phyloP scores from a whole-genome alignment of 2,797 vertebrate genomes.

The Rhincodon typus region DNA sequence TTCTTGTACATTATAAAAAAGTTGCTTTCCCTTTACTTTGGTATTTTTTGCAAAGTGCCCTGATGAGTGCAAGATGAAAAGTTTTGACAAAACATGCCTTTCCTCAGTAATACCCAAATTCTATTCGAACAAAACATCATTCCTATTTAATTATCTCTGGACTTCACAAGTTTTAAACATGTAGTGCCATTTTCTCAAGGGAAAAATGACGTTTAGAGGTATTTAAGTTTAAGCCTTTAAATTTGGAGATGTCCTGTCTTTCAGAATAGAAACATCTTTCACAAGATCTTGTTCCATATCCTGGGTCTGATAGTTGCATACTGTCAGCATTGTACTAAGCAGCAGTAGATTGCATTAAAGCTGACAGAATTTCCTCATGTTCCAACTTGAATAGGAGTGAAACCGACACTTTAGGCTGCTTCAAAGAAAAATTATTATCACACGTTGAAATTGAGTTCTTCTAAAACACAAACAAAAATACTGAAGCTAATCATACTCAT shows the following conservation, averaged over 20 bases:
- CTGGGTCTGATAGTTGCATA: background rate
- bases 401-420: background rate
- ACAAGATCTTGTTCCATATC: background rate
- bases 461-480: background rate
- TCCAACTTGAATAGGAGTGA: background rate
- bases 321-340: background rate
- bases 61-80: no score
- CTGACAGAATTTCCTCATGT: background rate
- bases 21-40: no score
- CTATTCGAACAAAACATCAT: no score
- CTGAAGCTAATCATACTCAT: background rate
- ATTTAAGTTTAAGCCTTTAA: background rate
- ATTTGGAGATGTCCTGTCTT: background rate
- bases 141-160: background rate
- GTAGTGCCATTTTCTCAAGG: background rate
- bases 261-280: background rate
- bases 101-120: no score
- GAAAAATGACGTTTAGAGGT: background rate
- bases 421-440: background rate
- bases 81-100: no score
- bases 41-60: no score
- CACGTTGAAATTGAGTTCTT: background rate
- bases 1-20: no score
- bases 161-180: background rate
- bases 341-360: background rate